Percentiles rank a stretch among this genome's conserved stretches.
phyloP scores from a whole-genome alignment of 2,113 vertebrate species.

The Nothoprocta perdicaria region DNA sequence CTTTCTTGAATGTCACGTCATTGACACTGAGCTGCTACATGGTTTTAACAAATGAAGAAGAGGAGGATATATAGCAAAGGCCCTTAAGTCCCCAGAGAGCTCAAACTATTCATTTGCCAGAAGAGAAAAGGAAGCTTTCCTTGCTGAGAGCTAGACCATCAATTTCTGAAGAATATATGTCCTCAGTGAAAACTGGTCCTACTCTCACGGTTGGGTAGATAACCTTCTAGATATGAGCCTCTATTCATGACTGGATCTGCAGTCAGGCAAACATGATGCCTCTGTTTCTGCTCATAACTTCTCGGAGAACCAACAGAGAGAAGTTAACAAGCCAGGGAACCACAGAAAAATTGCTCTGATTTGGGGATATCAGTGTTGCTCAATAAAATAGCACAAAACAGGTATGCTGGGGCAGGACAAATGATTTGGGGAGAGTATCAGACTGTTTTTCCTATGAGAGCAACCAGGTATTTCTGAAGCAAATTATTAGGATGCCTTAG shows the following conservation, averaged over 20 bases:
- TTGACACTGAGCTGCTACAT: neutral
- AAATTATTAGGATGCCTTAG: neutral
- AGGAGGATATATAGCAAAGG: neutral
- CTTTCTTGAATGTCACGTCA: neutral
- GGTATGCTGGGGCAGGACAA: neutral
- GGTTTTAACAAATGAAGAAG: neutral
- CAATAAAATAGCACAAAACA: neutral
- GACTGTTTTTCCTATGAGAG: neutral
- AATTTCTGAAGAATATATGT: neutral
- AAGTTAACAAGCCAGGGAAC: constrained; percentile 3
- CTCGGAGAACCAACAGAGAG: neutral
- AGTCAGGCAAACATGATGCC: neutral
- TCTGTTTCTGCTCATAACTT: constrained; percentile 1
- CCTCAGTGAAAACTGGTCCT: neutral
- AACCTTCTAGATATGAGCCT: neutral
- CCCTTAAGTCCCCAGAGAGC: neutral
- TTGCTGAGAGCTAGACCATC: neutral
- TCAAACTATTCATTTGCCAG: neutral
- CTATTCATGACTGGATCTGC: neutral
- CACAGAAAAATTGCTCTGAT: neutral
- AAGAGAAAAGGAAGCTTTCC: neutral
- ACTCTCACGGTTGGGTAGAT: neutral
- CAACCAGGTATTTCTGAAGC: neutral
- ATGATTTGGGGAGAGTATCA: neutral
- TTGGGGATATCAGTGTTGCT: neutral